phyloP scores from a whole-genome alignment of 2,888 invertebrate species.

The Agriopis marginaria region DNA sequence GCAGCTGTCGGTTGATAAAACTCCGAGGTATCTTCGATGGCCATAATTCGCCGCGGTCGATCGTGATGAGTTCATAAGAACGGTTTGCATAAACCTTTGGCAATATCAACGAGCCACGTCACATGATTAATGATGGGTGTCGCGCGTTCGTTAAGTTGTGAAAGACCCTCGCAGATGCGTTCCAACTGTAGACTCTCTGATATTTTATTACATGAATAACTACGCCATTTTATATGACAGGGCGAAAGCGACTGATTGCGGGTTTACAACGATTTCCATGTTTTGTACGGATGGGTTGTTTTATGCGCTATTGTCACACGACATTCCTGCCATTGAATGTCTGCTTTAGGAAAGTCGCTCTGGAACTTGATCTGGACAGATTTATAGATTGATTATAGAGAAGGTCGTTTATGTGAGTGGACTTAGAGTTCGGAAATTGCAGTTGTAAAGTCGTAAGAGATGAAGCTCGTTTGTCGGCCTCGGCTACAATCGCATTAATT shows the following conservation, averaged over 20 bases:
- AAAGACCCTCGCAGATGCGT: constrained; percentile 57
- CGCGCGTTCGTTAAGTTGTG: constrained; percentile 60
- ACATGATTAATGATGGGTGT: constrained; percentile 71
- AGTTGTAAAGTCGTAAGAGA: constrained; percentile 48
- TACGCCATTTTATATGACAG: constrained; percentile 33
- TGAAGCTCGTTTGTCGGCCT: constrained; percentile 65
- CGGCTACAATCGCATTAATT: constrained; percentile 81
- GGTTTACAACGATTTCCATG: constrained; percentile 32
- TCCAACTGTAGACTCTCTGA: constrained; percentile 46
- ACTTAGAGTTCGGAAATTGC: constrained; percentile 31
- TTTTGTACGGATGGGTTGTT: constrained; percentile 32
- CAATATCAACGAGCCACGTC: constrained; percentile 70
- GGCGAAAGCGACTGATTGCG: constrained; percentile 33
- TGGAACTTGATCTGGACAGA: constrained; percentile 44
- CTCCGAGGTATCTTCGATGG: constrained; percentile 57
- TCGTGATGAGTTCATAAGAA: constrained; percentile 74
- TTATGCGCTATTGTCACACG: constrained; percentile 39
- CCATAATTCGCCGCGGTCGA: constrained; percentile 72
- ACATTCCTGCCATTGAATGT: constrained; percentile 37
- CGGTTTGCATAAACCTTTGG: constrained; percentile 71
- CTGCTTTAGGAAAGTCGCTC: constrained; percentile 43
- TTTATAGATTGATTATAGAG: constrained; percentile 43
- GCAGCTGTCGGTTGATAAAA: constrained; percentile 65
- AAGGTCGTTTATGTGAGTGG: constrained; percentile 37
- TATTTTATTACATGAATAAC: constrained; percentile 46